Base-by-base conservation (phyloP, 2,113 vertebrate species). In the Hippolais icterina region DNA sequence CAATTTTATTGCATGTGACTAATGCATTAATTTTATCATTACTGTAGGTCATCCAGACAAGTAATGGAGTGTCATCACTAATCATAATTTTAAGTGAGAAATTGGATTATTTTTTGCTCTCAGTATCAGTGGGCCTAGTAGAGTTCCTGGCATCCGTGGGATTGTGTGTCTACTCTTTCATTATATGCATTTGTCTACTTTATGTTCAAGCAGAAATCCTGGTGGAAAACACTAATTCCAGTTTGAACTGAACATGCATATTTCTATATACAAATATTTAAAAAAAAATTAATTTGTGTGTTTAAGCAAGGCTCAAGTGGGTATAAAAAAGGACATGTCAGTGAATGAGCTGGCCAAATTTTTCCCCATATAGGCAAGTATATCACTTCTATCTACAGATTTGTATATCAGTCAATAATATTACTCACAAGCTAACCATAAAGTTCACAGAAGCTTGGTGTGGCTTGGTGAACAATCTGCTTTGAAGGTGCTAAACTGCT, bases 11-110 rank as follows among this genome's bases (percentile, higher is more conserved):
- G 42, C 49, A 57, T 94, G 18, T 70, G 80, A 97, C 93, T 96
- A 87, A 94, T 89, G 76, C 49, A 74, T 81, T 66, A 83, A 84
- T 93, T 81, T 85, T 96, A 71, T 93, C 82, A 80, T 94, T 96
- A 83, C 83, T 95, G 33, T 93, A 95, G 59, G 52, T 96, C 75
- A 90, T 86, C 49, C 85, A 61, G 54, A 76, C 68, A 97, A 96
- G 29, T 28, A 96, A 90, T 87, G 85, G 28, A 89, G 29, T 82
- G 12, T 93, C 88, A 88, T 84, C 79, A 93, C 31, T 93, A 64
- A 91, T 94, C 95, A 86, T 83, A 85, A 77, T 95, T 78, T 78
- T 83, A 91, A 84, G 79, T 85, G 56, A 84, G 54, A 83, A 92
- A 80, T n/a, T 66, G n/a, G 27, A 91, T 94, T 93, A 11, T 24